A percentile compares a stretch with the other conserved stretches of the same genome.
Conservation (phyloP, 2,113 vertebrate genomes). For the Oenanthe melanoleuca region DNA sequence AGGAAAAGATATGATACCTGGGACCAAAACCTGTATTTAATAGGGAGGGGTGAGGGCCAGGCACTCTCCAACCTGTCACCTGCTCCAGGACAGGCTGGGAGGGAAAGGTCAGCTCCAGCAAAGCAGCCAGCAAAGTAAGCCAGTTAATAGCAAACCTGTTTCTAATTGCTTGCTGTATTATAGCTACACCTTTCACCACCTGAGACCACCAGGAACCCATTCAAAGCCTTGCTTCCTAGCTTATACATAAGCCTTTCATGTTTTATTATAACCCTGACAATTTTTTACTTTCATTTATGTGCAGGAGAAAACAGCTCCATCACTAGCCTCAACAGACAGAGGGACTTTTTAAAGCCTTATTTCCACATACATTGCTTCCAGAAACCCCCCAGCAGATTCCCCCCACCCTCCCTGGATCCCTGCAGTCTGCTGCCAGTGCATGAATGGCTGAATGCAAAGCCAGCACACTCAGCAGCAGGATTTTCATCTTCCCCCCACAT, state of each 20-base stretch:
- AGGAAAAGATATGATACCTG: neutral
- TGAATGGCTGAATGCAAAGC: fast-evolving
- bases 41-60: neutral
- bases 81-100: neutral
- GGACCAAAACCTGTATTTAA: neutral
- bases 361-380: constrained; percentile 35
- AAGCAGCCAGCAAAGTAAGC: constrained; percentile 56
- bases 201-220: constrained; percentile 79
- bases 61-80: constrained; percentile 25
- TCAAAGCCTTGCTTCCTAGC: constrained; percentile 62
- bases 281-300: constrained; percentile 75
- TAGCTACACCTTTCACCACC: constrained; percentile 85
- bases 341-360: neutral
- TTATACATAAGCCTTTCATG: constrained; percentile 78
- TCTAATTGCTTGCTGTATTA: constrained; percentile 79
- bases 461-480: neutral
- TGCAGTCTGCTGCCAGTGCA: neutral
- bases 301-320: constrained; percentile 11
- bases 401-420: neutral
- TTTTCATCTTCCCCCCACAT: fast-evolving
- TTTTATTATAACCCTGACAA: constrained; percentile 71
- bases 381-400: neutral
- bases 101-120: constrained; percentile 48
- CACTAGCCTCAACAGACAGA: neutral
- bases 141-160: constrained; percentile 72